phyloP scores from a whole-genome alignment of 1,140 invertebrate species.

The Phymorhynchus buccinoides region DNA sequence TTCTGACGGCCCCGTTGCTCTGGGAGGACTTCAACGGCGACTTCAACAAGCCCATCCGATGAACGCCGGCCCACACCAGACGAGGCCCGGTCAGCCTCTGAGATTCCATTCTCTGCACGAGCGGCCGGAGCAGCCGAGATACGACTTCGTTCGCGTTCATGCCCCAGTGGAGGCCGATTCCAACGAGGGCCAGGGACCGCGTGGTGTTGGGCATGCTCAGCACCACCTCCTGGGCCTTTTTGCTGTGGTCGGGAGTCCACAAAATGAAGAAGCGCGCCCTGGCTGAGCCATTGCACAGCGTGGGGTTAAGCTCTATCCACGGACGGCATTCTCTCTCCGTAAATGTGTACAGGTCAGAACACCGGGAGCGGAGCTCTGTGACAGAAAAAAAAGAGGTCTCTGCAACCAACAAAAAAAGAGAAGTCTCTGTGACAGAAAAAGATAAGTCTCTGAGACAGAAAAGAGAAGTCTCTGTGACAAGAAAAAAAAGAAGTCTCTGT shows the following conservation, averaged over 20 bases:
- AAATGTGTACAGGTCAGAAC: conserved; percentile 23
- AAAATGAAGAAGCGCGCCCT: not conserved
- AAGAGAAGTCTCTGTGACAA: too few species aligned
- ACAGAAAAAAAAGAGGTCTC: not conserved
- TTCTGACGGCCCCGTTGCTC: not conserved
- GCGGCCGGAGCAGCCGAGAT: not conserved
- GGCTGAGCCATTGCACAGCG: not conserved
- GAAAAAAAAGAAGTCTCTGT: too few species aligned
- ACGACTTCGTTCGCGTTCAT: not conserved
- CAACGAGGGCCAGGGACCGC: not conserved
- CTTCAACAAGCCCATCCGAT: not conserved
- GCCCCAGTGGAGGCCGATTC: not conserved
- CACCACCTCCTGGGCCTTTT: not conserved
- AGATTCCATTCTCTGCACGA: not conserved
- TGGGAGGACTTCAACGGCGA: not conserved
- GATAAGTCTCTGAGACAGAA: too few species aligned
- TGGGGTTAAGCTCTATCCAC: not conserved
- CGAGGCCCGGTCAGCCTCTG: not conserved
- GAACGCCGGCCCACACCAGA: not conserved
- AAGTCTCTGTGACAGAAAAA: too few species aligned
- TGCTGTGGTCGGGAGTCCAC: too few species aligned
- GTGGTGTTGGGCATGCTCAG: not conserved
- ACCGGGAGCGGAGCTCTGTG: not conserved
- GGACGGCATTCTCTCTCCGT: not conserved
- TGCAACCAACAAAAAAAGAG: too few species aligned